Evolutionary conservation across 2,888 invertebrate species (phyloP).

Genomic region (Dolomedes plantarius): DNA sequence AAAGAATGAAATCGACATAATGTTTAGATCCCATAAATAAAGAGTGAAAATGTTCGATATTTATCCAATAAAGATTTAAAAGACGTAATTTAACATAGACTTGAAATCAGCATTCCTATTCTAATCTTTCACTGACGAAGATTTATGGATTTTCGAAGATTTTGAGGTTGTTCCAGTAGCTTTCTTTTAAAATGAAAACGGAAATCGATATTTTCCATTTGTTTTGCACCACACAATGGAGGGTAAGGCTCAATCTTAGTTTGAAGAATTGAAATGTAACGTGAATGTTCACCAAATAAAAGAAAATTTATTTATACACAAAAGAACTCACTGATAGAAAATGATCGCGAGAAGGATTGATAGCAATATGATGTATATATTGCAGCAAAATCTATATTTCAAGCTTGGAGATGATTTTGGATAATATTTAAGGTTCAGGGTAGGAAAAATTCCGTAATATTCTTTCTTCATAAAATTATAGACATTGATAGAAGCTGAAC

Average conservation of each 20-base stretch:
- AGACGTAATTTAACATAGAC: slow-evolving; percentile 6
- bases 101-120: neutral
- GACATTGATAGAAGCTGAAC: too few relatives aligned
- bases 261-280: neutral
- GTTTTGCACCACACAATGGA: neutral
- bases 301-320: neutral
- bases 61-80: neutral
- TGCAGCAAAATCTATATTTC: too few relatives aligned
- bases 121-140: slow-evolving; percentile 9
- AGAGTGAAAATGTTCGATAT: neutral
- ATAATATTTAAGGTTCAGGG: too few relatives aligned
- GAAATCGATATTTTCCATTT: slow-evolving; percentile 12
- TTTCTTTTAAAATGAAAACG: neutral
- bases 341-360: neutral
- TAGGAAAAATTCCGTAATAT: too few relatives aligned
- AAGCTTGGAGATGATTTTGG: too few relatives aligned
- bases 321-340: neutral
- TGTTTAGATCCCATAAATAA: neutral
- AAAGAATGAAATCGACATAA: neutral
- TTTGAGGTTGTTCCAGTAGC: neutral
- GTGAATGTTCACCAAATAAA: neutral
- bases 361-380: too few relatives aligned
- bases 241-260: neutral
- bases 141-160: slow-evolving; percentile 12
- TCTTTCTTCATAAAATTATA: too few relatives aligned